phyloP scores from a whole-genome alignment of 2,113 vertebrate species.

The Pundamilia nyererei region DNA sequence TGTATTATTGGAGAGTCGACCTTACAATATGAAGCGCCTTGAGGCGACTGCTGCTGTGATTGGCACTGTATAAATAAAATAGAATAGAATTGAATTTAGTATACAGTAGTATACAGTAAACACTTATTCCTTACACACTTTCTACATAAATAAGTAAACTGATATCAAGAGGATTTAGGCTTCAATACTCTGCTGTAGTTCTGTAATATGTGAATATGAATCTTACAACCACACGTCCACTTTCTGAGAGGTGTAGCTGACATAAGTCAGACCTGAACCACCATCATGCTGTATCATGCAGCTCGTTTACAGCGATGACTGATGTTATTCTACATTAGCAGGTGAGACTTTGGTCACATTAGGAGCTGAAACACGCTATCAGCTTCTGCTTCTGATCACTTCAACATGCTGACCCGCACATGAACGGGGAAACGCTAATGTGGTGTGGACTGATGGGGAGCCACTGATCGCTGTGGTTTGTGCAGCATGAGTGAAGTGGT shows the following conservation, averaged over 20 bases:
- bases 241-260: neutral
- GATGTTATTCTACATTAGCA: neutral
- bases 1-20: accelerated
- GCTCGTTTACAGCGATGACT: neutral
- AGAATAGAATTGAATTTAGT: accelerated
- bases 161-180: neutral
- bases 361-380: neutral
- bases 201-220: neutral
- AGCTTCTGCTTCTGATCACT: conserved; percentile 7
- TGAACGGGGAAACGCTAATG: neutral
- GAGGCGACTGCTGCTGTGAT: accelerated
- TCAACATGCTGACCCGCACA: conserved; percentile 22
- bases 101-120: neutral
- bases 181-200: neutral
- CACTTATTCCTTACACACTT: neutral
- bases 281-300: neutral
- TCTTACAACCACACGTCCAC: neutral
- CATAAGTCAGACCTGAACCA: neutral
- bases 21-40: neutral
- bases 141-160: neutral
- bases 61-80: accelerated
- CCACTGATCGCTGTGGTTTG: neutral
- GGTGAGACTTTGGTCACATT: neutral
- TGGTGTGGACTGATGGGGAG: conserved; percentile 14
- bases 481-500: neutral